A percentile compares a stretch with the other conserved stretches of the same genome.
These are phyloP conservation scores for Salvator merianae DNA, from an alignment of 2,113 vertebrate species.

Conservation along the genomic window DNA sequence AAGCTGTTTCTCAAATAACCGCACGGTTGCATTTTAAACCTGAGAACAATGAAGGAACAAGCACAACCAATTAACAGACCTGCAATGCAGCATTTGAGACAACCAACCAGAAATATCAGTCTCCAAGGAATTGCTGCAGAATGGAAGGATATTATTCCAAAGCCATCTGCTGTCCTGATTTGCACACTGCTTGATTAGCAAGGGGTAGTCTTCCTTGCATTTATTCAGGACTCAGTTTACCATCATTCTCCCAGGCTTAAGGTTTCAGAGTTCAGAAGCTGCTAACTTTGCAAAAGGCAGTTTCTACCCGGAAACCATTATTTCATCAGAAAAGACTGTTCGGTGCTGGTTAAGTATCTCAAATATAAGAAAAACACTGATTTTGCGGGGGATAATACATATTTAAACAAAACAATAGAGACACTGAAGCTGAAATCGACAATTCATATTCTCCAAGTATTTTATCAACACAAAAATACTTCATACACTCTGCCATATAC, in stretches of 20 bases:
- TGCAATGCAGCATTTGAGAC: not conserved
- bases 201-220: not conserved
- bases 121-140: not conserved
- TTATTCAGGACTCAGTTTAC: not conserved
- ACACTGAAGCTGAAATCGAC: not conserved
- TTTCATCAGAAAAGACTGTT: not conserved
- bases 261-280: not conserved
- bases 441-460: slow-evolving; percentile 35
- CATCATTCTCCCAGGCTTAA: not conserved
- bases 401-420: too few relatives aligned
- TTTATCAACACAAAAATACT: not conserved
- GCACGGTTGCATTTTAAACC: not conserved
- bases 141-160: slow-evolving; percentile 1
- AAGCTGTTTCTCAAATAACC: not conserved
- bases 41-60: not conserved
- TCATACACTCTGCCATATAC: not conserved
- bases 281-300: not conserved
- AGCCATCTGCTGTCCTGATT: not conserved
- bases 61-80: not conserved
- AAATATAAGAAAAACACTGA: too few relatives aligned
- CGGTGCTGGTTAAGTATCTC: not conserved
- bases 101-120: not conserved
- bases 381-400: not conserved
- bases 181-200: not conserved
- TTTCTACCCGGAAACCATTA: not conserved